Evolutionary conservation across 2,113 vertebrate species (phyloP).

Genomic region (Tupaia chinensis): DNA sequence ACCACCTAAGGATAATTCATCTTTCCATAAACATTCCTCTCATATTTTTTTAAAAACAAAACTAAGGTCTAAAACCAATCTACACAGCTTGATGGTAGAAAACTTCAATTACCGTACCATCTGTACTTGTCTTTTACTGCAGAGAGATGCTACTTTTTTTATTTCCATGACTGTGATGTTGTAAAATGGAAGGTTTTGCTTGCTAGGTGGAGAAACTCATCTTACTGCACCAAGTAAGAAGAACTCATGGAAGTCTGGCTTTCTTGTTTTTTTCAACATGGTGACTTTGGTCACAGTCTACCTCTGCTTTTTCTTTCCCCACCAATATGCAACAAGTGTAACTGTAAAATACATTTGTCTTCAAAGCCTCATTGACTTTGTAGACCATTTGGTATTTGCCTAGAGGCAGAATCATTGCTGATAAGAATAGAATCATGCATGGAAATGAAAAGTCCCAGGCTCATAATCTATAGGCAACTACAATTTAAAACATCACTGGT

Average conservation of each 20-base stretch:
- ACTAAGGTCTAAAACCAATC: constrained; percentile 67
- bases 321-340: constrained; percentile 55
- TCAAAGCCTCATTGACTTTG: constrained; percentile 81
- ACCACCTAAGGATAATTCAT: constrained; percentile 58
- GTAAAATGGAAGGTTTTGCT: constrained; percentile 53
- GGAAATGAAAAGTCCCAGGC: constrained; percentile 68
- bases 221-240: constrained; percentile 54
- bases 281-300: neutral
- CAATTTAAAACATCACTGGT: constrained; percentile 64
- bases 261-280: constrained; percentile 50
- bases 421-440: constrained; percentile 41
- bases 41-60: constrained; percentile 47
- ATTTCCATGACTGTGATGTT: constrained; percentile 67
- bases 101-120: constrained; percentile 76
- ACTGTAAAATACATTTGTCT: constrained; percentile 80
- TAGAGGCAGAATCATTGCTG: constrained; percentile 45
- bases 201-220: constrained; percentile 23
- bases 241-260: neutral
- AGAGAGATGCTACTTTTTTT: constrained; percentile 64
- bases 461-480: constrained; percentile 70
- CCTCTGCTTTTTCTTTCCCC: neutral
- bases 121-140: constrained; percentile 54
- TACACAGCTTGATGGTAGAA: constrained; percentile 50
- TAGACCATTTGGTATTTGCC: constrained; percentile 71
- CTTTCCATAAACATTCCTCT: constrained; percentile 49